A percentile compares a stretch with the other conserved stretches of the same genome.
These are phyloP conservation scores for Gibbula magus DNA, from an alignment of 2,888 invertebrate species.

Conservation along the genomic window DNA sequence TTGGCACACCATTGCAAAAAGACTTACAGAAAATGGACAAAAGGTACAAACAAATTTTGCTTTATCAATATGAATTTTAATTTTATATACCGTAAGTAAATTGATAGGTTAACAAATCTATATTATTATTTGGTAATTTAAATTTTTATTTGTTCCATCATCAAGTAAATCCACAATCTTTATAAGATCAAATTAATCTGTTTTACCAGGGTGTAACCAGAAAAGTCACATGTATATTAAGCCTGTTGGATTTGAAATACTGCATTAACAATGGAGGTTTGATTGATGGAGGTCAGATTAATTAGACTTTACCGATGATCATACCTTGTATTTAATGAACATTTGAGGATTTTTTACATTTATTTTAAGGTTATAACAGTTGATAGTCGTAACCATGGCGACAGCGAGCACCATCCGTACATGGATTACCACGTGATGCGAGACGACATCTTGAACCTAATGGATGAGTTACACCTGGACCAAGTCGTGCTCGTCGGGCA, in stretches of 20 bases:
- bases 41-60: slow-evolving; percentile 76
- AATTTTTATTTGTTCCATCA: too few species aligned
- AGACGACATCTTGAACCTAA: slow-evolving; percentile 80
- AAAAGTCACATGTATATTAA: too few species aligned
- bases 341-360: neutral
- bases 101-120: neutral
- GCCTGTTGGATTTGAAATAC: too few species aligned
- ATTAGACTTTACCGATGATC: neutral
- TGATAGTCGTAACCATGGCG: slow-evolving; percentile 96
- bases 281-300: too few species aligned
- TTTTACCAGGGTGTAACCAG: too few species aligned
- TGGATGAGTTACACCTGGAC: slow-evolving; percentile 67
- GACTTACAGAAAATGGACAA: slow-evolving; percentile 79
- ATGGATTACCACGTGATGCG: slow-evolving; percentile 86
- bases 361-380: slow-evolving; percentile 82
- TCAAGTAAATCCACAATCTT: too few species aligned
- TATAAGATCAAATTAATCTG: too few species aligned
- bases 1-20: slow-evolving; percentile 88
- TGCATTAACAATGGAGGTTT: too few species aligned
- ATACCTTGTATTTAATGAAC: neutral
- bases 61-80: neutral
- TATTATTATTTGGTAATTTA: too few species aligned
- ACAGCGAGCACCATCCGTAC: slow-evolving; percentile 86
- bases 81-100: neutral
- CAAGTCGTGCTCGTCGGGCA: slow-evolving; percentile 85